Evolutionary conservation across 2,888 invertebrate species (phyloP), one percentile per base, ranked within the genome.

Genomic region (Luffia ferchaultella): DNA sequence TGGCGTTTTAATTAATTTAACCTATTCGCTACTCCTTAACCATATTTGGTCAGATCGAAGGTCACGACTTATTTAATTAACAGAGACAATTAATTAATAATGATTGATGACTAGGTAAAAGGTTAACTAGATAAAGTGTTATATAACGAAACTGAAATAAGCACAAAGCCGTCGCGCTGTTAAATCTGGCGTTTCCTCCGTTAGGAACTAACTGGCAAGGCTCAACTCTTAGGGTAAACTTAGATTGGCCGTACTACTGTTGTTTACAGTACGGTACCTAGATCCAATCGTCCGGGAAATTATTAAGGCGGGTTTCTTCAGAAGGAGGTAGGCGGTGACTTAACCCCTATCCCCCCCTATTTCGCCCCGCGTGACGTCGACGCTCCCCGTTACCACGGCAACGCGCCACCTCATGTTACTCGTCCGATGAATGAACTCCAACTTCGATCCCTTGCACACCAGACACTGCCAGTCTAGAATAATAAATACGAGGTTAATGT

Each of bases 371-470:
- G 46, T 46, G 19, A 2, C 46, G 64, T 64, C 61, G 64, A 59
- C 63, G 62, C 60, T 30, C 30, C 60, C 64, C 67, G 79, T 76
- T 67, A 63, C 70, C 61, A 73, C 73, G 67, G 64, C 59, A 58
- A 79, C 75, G 60, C 54, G 60, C 41, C 59, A 60, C 65, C 67
- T 64, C 73, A 77, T 73, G 76, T 78, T 75, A 73, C 70, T 76
- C 75, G 73, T 66, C 67, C 70, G 71, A 70, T 71, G 73, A 70
- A 73, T 73, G 70, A 70, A 73, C 67, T 68, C 67, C 62, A 63
- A 72, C 68, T 64, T 61, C 60, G 53, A 52, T 53, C 54, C 30
- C 30, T 30, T 30, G 30, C 30, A 7, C 30, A 12, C 30, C 30
- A 30, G 30, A 30, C 30, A 30, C 30, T 3, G 12, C 30, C 30